Percentiles rank a stretch among this genome's conserved stretches.
Evolutionary conservation across 64 coral and sea anemone genomes (phyloP).

Genomic region (Orbicella faveolata): DNA sequence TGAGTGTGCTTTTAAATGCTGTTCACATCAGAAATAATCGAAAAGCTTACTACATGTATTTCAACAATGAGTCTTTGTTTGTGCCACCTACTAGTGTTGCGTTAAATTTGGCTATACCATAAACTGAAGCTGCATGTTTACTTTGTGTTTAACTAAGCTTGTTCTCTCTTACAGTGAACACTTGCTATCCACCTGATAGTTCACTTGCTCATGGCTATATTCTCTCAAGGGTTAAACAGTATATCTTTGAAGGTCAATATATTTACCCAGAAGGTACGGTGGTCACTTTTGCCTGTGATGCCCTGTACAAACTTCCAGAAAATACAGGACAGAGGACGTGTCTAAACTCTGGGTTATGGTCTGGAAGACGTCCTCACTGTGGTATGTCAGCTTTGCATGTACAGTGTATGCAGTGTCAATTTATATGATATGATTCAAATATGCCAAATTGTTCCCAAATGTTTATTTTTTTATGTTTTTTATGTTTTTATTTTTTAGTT

Average conservation of each 20-base stretch:
- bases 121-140: too few relatives aligned
- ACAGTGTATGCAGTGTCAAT: background rate
- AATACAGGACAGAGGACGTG: background rate
- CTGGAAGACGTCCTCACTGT: background rate
- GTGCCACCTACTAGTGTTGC: too few relatives aligned
- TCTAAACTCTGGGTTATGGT: conserved; percentile 24
- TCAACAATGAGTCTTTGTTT: too few relatives aligned
- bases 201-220: background rate
- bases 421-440: too few relatives aligned
- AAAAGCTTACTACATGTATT: too few relatives aligned
- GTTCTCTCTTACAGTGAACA: background rate
- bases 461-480: too few relatives aligned
- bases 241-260: background rate
- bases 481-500: too few relatives aligned
- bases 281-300: background rate
- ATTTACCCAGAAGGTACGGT: background rate
- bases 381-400: conserved; percentile 17
- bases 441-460: too few relatives aligned
- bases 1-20: too few relatives aligned
- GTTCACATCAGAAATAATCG: too few relatives aligned
- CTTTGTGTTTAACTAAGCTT: background rate
- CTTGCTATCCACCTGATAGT: background rate
- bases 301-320: background rate
- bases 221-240: background rate
- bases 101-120: too few relatives aligned